Evolutionary conservation across 1,140 invertebrate genomes (phyloP), one percentile per base, ranked within the genome.

Genomic region (Euschistus heros): DNA sequence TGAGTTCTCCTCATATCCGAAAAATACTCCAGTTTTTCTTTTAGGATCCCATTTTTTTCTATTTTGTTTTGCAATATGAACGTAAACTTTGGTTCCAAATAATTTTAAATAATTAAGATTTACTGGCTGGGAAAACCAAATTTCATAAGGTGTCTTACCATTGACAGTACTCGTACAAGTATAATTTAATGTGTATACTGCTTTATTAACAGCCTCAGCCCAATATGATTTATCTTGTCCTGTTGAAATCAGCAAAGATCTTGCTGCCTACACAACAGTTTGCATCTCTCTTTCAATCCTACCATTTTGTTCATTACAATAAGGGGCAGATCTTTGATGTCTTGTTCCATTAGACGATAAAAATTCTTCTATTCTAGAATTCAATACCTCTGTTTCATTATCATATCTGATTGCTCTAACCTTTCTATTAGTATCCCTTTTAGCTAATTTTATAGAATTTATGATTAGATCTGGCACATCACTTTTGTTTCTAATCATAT

Each of bases 251-350:
- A 77, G 50, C 69, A 75, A 72, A 14, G 73, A 73, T 66, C 70
- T 70, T 10, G 65, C 68, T 61, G 67, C 62, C 63, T 71, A 71
- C n/a, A 71, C 67, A 2, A 75, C 33, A 14, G 71, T 74, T 42
- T 74, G 46, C 63, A 75, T 75, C 24, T 73, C 74, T 47, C 75
- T 61, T 68, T 79, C 79, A n/a, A 73, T 72, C 26, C 69, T 69
- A 8, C 78, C 77, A 70, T 81, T 82, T 66, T 79, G 74, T 69
- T 82, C 67, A 0, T 78, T 76, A 5, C 74, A 76, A 66, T 79
- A 79, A 1, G 73, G 55, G 20, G 73, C 71, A 18, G 71, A 72
- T 8, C 62, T 72, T 69, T 76, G 71, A 66, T 78, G 74, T 26
- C 33, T 62, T 22, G 78, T 76, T 37, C 69, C 70, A 14, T 3